Percentiles rank a stretch among this genome's conserved stretches.
Conservation (phyloP, 30 jellyfish, hydroid and myxozoan genomes). For the Rhopilema esculentum region DNA sequence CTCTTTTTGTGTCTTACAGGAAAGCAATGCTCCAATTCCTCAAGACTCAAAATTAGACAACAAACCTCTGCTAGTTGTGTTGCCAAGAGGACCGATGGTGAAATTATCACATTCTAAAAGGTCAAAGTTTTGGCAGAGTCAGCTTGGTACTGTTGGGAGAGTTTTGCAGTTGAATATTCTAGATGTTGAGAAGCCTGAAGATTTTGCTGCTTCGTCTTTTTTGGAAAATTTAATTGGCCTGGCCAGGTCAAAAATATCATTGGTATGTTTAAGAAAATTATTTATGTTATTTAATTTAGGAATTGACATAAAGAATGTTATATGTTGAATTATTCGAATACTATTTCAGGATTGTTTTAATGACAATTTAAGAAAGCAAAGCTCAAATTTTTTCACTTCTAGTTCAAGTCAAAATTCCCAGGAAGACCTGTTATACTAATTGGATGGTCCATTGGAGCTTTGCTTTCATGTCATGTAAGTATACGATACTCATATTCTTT, state of each 20-base stretch:
- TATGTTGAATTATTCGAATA: too few relatives aligned
- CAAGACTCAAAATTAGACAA: conserved; percentile 53
- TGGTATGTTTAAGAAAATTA: conserved; percentile 47
- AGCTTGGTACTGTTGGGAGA: conserved; percentile 75
- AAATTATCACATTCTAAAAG: conserved; percentile 79
- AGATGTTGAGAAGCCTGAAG: conserved; percentile 76
- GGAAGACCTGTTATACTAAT: conserved; percentile 80
- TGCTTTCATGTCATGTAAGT: conserved; percentile 89
- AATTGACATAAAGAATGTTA: neutral
- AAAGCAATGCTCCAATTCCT: conserved; percentile 4
- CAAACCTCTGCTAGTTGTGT: conserved; percentile 79
- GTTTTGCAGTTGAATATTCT: conserved; percentile 76
- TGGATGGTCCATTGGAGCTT: conserved; percentile 98
- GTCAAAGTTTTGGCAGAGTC: conserved; percentile 81
- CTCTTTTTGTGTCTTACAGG: conserved; percentile 23
- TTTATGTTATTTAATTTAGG: neutral
- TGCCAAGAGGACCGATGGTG: conserved; percentile 93
- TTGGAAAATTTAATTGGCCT: conserved; percentile 90
- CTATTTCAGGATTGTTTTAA: neutral
- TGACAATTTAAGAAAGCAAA: too few relatives aligned
- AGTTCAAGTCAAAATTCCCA: conserved; percentile 79
- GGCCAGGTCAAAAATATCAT: conserved; percentile 67
- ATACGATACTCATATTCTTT: neutral
- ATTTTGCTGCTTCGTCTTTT: conserved; percentile 74
- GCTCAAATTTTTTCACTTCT: neutral